Percentiles rank a stretch among this genome's conserved stretches.
phyloP scores from a whole-genome alignment of 2,888 invertebrate species.

The Drosophila mulleri region DNA sequence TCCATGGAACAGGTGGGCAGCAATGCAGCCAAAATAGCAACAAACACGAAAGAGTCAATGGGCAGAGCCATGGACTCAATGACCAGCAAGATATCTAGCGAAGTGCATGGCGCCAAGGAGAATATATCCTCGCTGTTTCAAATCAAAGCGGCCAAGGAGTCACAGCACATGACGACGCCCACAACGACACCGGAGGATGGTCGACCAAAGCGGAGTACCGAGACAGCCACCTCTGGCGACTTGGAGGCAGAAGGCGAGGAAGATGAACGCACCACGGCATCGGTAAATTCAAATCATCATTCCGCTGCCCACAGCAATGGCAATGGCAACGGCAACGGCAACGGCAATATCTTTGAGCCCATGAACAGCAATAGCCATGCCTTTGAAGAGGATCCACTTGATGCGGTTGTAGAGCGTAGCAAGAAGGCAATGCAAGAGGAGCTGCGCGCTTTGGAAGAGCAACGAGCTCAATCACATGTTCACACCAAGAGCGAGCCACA shows the following conservation, averaged over 20 bases:
- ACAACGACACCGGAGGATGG: constrained; percentile 58
- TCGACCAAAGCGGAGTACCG: constrained; percentile 53
- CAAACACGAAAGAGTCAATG: constrained; percentile 69
- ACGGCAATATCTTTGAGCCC: constrained; percentile 58
- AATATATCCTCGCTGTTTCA: constrained; percentile 78
- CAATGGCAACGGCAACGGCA: constrained; percentile 1
- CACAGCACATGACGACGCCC: constrained; percentile 29
- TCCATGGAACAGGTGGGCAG: constrained; percentile 71
- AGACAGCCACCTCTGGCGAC: constrained; percentile 53
- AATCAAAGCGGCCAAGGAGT: constrained; percentile 72
- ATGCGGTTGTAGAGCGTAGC: constrained; percentile 71
- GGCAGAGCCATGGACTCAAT: constrained; percentile 69
- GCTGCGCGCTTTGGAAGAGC: constrained; percentile 62
- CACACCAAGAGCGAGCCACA: constrained; percentile 23
- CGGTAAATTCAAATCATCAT: constrained; percentile 83
- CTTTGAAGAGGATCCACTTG: constrained; percentile 70
- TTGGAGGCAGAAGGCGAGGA: constrained; percentile 75
- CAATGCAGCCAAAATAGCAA: constrained; percentile 66
- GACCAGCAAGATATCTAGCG: constrained; percentile 73
- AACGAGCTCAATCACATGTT: constrained; percentile 39
- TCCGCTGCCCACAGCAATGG: constrained; percentile 52
- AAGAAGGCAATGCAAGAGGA: constrained; percentile 77
- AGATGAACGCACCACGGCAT: constrained; percentile 84
- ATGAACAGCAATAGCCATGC: constrained; percentile 46
- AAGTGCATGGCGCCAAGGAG: constrained; percentile 76